Percentiles rank a stretch among this genome's conserved stretches.
Evolutionary conservation across 2,888 invertebrate species (phyloP).

Genomic region (Cistogaster globosa): DNA sequence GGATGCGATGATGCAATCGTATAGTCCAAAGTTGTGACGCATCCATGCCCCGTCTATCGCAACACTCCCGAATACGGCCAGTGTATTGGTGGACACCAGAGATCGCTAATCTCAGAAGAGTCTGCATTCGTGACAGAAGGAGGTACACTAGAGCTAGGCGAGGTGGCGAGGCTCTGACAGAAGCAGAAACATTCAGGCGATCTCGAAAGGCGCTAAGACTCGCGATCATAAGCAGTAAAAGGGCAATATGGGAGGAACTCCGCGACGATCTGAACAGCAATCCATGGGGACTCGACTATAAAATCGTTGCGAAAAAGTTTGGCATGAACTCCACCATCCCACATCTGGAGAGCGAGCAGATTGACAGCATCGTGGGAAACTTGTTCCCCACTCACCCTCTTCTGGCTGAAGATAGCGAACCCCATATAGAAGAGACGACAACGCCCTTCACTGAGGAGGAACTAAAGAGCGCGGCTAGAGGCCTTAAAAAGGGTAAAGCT

Average conservation of each 20-base stretch:
- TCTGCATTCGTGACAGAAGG: not conserved
- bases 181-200: not conserved
- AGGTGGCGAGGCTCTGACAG: not conserved
- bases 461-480: too few relatives aligned
- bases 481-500: too few relatives aligned
- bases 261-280: not conserved
- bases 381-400: too few relatives aligned
- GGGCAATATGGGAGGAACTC: slow-evolving; percentile 10
- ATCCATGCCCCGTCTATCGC: slow-evolving; percentile 1
- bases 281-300: not conserved
- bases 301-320: not conserved
- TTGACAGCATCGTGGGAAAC: too few relatives aligned
- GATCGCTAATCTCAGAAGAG: slow-evolving; percentile 4
- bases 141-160: not conserved
- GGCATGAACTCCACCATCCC: not conserved
- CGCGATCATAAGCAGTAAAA: not conserved
- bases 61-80: not conserved
- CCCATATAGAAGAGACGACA: too few relatives aligned
- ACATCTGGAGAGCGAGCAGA: not conserved
- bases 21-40: slow-evolving; percentile 5
- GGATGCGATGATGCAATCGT: not conserved
- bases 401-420: too few relatives aligned
- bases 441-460: too few relatives aligned
- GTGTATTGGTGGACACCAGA: not conserved
- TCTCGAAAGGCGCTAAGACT: not conserved